Base-by-base conservation (phyloP, 2,888 invertebrate genomes). In the Napeogenes inachia region DNA sequence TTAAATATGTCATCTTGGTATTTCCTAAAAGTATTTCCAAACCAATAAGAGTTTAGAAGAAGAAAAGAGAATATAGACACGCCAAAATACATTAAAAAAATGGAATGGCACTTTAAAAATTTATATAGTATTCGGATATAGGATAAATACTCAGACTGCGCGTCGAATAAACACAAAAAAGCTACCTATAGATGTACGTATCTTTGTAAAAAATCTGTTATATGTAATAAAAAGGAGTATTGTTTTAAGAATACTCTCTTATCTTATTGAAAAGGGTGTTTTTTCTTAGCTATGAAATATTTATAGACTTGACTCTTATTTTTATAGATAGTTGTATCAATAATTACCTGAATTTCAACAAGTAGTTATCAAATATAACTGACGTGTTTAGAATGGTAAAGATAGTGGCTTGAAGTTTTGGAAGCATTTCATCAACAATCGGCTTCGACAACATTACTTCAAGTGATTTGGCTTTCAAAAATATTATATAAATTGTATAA, bases 331-430 rank as follows among this genome's bases (percentile, higher is more conserved):
- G 30, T 30, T 30, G 8, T 50, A 21, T 50, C 6, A 42, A 8
- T n/a, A 55, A 71, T 73, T 71, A 87, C 87, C 73, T 70, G 58
- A 75, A 70, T 30, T 70, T 61, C 0, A 55, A 46, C 4, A 80
- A 69, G 4, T 74, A 55, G 0, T 65, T 59, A 2, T 70, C 73
- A 50, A 86, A 80, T 46, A 82, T 60, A 5, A 75, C 70, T 3
- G 80, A 71, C 2, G 80, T 81, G 63, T 87, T 87, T 10, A 85
- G 61, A 38, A 68, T 73, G 47, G 73, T 77, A 45, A 76, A 79
- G 55, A 85, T 54, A 0, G 76, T 70, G 0, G 76, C 77, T 61
- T 84, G 82, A 47, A 88, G 50, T 60, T 82, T 85, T 0, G 78
- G 71, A 50, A 75, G 47, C 54, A 86, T 46, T 35, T 84, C 83